Evolutionary conservation across 2,888 invertebrate species (phyloP), one percentile per base, ranked within the genome.

Genomic region (Ellobium chinense): DNA sequence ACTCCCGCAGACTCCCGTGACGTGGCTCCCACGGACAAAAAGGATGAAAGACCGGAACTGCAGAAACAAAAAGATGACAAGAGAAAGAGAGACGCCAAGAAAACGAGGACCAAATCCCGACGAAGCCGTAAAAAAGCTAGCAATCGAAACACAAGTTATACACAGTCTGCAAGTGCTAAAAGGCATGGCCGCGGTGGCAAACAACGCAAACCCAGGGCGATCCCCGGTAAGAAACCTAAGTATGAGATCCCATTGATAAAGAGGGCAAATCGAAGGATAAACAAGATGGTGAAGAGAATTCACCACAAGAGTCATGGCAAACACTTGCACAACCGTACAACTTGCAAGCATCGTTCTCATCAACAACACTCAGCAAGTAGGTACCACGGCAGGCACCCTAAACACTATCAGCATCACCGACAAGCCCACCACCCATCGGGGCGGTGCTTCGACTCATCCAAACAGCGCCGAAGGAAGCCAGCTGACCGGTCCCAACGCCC

Each of bases 1-100:
- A 29, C 46, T n/a, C 78, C 70, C 37, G 72, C 37, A 18, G 73
- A 66, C 62, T 18, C 34, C 21, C 56, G 74, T 24, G 39, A 54
- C 9, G 24, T 62, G 1, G 4, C 31, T 31, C 24, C 60, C 34
- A 37, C 1, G 5, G 65, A 65, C 27, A 73, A 62, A 12, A 74
- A 27, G 14, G 18, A 46, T 24, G 12, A 60, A 36, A 29, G 14
- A 2, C 39, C 18, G 1, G 29, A 37, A 29, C 24, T 39, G 0
- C 31, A 65, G 31, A 24, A 31, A 24, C 21, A 24, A n/a, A 74
- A 63, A 39, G 27, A 72, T 5, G 12, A 34, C 7, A 34, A 21
- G 34, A 72, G 7, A 24, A 54, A 46, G 39, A 3, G 27, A 46
- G 2, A 69, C 7, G 4, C 9, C 2, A 39, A 60, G 4, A 24